Evolutionary conservation across 2,113 vertebrate genomes (phyloP), one percentile per base, ranked within the genome.

Genomic region (Puffinus mauretanicus): DNA sequence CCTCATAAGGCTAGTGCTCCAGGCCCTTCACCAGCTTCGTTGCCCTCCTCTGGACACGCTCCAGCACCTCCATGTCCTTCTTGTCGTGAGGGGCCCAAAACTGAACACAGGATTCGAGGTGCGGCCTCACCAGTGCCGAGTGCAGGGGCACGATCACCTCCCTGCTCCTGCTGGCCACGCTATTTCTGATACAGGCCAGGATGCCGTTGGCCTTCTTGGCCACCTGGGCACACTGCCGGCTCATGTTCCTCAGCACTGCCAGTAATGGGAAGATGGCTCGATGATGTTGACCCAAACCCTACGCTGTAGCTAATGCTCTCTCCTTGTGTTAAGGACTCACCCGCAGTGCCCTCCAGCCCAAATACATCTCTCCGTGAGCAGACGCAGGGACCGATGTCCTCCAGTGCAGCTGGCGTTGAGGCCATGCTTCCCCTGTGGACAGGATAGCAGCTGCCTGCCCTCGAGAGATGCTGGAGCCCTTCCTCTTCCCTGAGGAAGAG

Each of bases 361-460:
- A 60, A 22, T 24, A 25, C 21, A 13, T 44, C 17, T 62, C 47
- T 76, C 42, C 47, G 13, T 29, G 25, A 69, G 29, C 19, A 87
- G 52, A 34, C 17, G 21, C 25, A 49, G 51, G 27, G 40, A 80
- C 21, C 0, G 0, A 27, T 19, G 52, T 77, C 26, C 36, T 84
- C 17, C 58, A 21, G 38, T 1, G 1, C 1, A 4, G 21, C 29
- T 47, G 46, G 22, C 0, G 0, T 4, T 57, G 67, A 77, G 34
- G 36, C 36, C 52, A n/a, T 0, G 0, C 24, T 46, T 83, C 32
- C 42, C 30, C 30, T 1, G 0, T 49, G 42, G 47, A 32, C 13
- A 58, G 13, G 20, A 42, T 14, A 52, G 36, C 1, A 1, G 22
- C 57, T 84, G 29, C 34, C 57, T 72, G 47, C 18, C 55, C 60